Evolutionary conservation across 2,797 vertebrate genomes (phyloP), one percentile per base, ranked within the genome.

Genomic region (Chaenodraco wilsoni): DNA sequence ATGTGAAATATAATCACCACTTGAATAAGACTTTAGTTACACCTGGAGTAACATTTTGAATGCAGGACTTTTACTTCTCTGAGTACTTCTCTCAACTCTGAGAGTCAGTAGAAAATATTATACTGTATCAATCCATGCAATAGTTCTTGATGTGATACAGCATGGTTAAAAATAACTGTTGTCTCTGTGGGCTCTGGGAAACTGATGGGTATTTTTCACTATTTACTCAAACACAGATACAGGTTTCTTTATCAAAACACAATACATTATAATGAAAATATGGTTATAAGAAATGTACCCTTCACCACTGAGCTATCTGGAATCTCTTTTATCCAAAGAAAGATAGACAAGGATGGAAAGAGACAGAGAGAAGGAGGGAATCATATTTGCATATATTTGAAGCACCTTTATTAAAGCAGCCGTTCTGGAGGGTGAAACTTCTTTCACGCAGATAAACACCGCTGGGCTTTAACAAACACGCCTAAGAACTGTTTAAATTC

Each of bases 401-500:
- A 77, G 78, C 79, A 82, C 71, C 66, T 84, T 85, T 82, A 76
- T 84, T 72, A 76, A 78, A 54, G 73, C 55, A 65, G 59, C 21
- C 17, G 37, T 71, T 83, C 78, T 74, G 58, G 55, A 85, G 60
- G 72, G 72, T 71, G 76, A 71, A 85, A 82, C 54, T 72, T 72
- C 50, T 69, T 71, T 60, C 63, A 57, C 71, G 65, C 65, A 50
- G 76, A 84, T 81, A 91, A 88, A 89, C 72, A 68, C 50, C 52
- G 69, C 76, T 55, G 66, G 67, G 74, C 69, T 83, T 82, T 86
- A 82, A 85, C 78, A 83, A 90, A 91, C 71, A 86, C 9, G 48
- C 33, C 80, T 51, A 64, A 81, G 87, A 73, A 69, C 75, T 77
- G 76, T 88, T 92, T 78, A 84, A 87, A 92, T 92, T 92, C 86